A percentile compares a stretch with the other conserved stretches of the same genome.
Evolutionary conservation across 2,888 invertebrate species (phyloP).

Genomic region (Eupithecia vulgata): DNA sequence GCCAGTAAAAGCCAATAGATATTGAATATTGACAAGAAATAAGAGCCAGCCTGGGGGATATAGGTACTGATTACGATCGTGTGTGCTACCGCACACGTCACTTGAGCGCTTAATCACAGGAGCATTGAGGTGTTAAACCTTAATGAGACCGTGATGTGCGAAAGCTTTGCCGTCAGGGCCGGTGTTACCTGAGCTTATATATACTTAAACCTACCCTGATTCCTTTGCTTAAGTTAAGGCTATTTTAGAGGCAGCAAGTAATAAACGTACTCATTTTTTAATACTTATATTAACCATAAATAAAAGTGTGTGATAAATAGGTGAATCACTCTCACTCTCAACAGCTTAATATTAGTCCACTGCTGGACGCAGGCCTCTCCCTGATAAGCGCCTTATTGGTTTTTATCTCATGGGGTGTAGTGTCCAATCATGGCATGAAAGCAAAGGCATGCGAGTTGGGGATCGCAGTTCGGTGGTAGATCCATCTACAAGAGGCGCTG

Average conservation of each 20-base stretch:
- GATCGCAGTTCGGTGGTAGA: no score
- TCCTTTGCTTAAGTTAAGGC: neutral
- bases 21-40: conserved; percentile 8
- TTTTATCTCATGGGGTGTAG: no score
- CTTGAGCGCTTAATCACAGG: conserved; percentile 30
- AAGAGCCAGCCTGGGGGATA: neutral
- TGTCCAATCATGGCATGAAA: no score
- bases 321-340: neutral
- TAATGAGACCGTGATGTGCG: conserved; percentile 26
- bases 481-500: no score
- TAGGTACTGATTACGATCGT: neutral
- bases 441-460: no score
- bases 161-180: conserved; percentile 17
- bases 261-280: neutral
- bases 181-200: neutral
- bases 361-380: no score
- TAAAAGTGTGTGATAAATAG: neutral
- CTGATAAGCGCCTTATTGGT: no score
- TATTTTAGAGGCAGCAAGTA: neutral
- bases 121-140: conserved; percentile 31
- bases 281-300: no score
- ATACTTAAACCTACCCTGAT: neutral
- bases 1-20: neutral
- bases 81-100: conserved; percentile 9
- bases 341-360: no score